Base-by-base conservation (phyloP, 2,113 vertebrate species). In the Athene noctua region DNA sequence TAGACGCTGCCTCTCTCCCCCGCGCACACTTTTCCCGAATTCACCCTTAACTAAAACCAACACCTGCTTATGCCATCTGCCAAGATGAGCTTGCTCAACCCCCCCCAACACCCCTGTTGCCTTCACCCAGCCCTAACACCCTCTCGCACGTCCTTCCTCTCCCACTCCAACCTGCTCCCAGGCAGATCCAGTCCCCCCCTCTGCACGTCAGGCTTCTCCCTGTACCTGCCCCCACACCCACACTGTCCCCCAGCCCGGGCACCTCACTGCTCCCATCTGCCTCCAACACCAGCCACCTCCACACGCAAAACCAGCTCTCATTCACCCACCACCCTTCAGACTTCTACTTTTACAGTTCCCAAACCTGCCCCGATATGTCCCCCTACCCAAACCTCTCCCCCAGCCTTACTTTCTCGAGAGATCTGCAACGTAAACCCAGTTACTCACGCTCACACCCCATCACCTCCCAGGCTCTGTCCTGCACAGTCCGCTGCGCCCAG, bases 1-100 rank as follows among this genome's bases (percentile, higher is more conserved):
- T 29, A 17, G 30, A 46, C 2, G 3, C 18, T 21, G 15, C 15
- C 77, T 51, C 58, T 67, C n/a, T 38, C 11, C 17, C 26, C 26
- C 1, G 0, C 21, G 0, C 17, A 15, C 1, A 25, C 6, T 13
- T 52, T 34, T 54, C 68, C 51, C 4, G 3, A 40, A 62, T 20
- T 6, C 79, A 44, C 18, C 34, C 49, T 63, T n/a, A 51, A 54
- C 57, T 61, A 66, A 81, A 84, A 38, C 16, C 29, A 54, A 23
- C 44, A 42, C 16, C 26, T 22, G 23, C 30, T 61, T 10, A 62
- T 2, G 2, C 40, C 5, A 3, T 5, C 40, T 55, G 29, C 57
- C 36, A 34, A 52, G 18, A 36, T 5, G 2, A 86, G 49, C 47
- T 30, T 36, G 36, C 47, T 34, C 8, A 52, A 3, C 4, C 17